Evolutionary conservation across 1,140 invertebrate species (phyloP), one percentile per base, ranked within the genome.

Genomic region (Venustaconcha ellipsiformis): DNA sequence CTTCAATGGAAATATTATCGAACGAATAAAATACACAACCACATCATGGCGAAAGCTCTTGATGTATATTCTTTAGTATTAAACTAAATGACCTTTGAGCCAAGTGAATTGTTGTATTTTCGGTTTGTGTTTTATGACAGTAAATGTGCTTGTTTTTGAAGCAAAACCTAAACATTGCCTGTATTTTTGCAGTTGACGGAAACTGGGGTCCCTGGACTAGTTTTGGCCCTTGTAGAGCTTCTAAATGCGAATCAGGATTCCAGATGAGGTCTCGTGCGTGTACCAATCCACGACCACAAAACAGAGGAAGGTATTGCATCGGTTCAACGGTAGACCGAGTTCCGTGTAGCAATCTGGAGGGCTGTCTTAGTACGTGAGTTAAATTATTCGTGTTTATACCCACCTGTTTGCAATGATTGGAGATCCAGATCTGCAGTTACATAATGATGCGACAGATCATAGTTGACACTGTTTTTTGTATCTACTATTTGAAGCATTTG

Each of bases 291-390:
- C 57, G 77, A 23, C 88, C 88, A 6, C 72, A 78, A 59, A 82
- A 87, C 77, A 83, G 84, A 57, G 89, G 89, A 3, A 78, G 75
- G 59, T 71, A 76, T 17, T 90, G 89, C 73, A 59, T 75, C 15
- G 88, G 88, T n/a, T 65, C 80, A 26, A 76, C 80, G 17, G 80
- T 76, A 37, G 84, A 85, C 20, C 70, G 78, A 55, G 68, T 82
- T 12, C 70, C 78, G 17, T 86, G 84, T 70, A 78, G 76, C 65
- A 84, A 84, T 63, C 77, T 82, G 14, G 67, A 80, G 30, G 81
- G 80, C 66, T 87, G 86, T 74, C 82, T 82, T 66, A 77, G 86
- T 87, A 67, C 79, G 79, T 80, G 13, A 20, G 59, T 18, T 18
- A 60, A 6, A 60, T 3, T 23, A 18, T 18, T 13, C 6, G 59